Percentiles rank a stretch among this genome's conserved stretches.
Conservation (phyloP, 2,113 vertebrate species). For the Calidris pugnax region DNA sequence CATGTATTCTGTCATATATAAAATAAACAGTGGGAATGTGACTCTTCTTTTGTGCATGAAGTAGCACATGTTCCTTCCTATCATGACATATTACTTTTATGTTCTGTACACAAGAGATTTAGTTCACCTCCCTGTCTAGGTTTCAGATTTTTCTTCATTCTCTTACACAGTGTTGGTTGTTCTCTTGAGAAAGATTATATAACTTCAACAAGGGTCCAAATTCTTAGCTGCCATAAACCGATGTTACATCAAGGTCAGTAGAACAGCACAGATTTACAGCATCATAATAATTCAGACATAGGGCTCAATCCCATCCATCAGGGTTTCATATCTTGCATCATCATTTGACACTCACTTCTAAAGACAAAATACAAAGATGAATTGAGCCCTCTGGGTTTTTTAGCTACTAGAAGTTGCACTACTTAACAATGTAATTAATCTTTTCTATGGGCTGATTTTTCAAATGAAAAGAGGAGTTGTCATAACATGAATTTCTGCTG, state of each 20-base stretch:
- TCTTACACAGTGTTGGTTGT: not conserved
- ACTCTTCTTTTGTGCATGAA: not conserved
- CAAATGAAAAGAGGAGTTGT: not conserved
- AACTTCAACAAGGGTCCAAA: not conserved
- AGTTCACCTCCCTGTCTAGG: not conserved
- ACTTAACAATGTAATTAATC: constrained; percentile 35
- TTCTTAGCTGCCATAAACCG: constrained; percentile 2
- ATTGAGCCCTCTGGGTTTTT: constrained; percentile 18
- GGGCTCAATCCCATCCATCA: not conserved
- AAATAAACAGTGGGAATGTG: not conserved
- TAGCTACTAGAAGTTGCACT: constrained; percentile 7
- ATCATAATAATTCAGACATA: not conserved
- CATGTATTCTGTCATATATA: not conserved
- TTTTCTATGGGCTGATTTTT: not conserved
- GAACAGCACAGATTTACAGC: not conserved
- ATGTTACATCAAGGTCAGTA: not conserved
- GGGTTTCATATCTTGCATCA: not conserved
- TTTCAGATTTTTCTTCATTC: not conserved
- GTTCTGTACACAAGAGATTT: not conserved
- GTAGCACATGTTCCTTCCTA: not conserved
- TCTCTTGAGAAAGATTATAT: not conserved
- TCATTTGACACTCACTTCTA: constrained; percentile 11
- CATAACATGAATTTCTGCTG: not conserved
- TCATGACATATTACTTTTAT: not conserved
- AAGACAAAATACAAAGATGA: constrained; percentile 36